Base-by-base conservation (phyloP, 2,113 vertebrate species). In the Neolamprologus cancellatus region DNA sequence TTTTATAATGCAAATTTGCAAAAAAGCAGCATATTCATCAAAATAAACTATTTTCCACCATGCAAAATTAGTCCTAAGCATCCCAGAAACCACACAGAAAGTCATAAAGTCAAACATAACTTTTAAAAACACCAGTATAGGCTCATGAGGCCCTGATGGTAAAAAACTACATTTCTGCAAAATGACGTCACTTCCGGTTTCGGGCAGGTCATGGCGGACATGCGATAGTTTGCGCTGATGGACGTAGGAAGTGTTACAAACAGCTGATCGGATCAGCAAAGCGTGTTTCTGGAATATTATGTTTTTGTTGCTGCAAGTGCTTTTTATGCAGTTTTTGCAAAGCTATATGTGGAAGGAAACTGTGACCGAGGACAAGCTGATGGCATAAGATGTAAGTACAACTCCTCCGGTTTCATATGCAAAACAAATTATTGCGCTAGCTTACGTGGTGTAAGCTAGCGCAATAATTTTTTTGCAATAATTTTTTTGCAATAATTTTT, bases 1-100 rank as follows among this genome's bases (percentile, higher is more conserved):
- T 20, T 6, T 20, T 20, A 53, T 11, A 0, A 0, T 20, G n/a
- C 50, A 53, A 0, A 52, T 53, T 20, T 53, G 9, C n/a, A 52
- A 25, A 25, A 44, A 44, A 44, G 0, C 5, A 14, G 13, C 41
- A 44, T 44, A 0, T 44, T 13, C 41, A 44, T 6, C 5, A 44
- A 1, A 44, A 44, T 15, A 44, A 44, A 44, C 3, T 15, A 15
- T n/a, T 44, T 44, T 44, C 41, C 41, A 44, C 13, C 6, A 5
- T 6, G 13, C 6, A 14, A 44, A 14, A 2, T 44, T 3, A 44
- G 13, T 44, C 1, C 41, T 44, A 1, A 15, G 2, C 6, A 46
- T 46, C 41, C 6, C 13, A 4, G 14, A 2, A 46, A 46, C 3
- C 0, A 46, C 0, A 46, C 1, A 46, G 44, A 15, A 46, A 15